Evolutionary conservation across 2,113 vertebrate species (phyloP).

Genomic region (Chitala chitala): DNA sequence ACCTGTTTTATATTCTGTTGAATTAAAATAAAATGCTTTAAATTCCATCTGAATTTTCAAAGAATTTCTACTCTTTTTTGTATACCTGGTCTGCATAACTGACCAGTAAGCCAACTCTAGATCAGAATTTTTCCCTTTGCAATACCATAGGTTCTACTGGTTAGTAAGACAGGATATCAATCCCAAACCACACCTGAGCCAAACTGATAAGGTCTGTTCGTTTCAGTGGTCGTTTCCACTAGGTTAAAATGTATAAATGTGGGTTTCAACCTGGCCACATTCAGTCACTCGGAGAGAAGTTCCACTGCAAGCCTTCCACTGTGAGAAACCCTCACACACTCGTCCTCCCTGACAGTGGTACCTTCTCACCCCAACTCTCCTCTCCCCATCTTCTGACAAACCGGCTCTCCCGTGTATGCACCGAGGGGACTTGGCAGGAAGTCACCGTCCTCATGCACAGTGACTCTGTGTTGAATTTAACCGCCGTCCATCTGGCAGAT

Average conservation of each 20-base stretch:
- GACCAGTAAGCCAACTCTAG: too few relatives aligned
- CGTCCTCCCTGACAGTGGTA: not conserved
- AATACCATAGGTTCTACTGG: too few relatives aligned
- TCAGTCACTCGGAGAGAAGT: not conserved
- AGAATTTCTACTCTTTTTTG: too few relatives aligned
- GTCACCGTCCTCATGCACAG: constrained; percentile 34
- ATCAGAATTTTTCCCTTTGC: too few relatives aligned
- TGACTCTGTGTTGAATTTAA: constrained; percentile 34
- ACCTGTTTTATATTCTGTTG: too few relatives aligned
- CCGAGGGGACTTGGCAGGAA: not conserved
- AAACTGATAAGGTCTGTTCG: not conserved
- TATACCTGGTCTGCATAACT: too few relatives aligned
- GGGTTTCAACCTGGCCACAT: not conserved
- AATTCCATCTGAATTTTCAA: too few relatives aligned
- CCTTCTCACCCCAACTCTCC: constrained; percentile 19
- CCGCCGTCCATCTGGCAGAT: constrained; percentile 45
- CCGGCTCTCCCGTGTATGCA: too few relatives aligned
- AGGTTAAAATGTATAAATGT: not conserved
- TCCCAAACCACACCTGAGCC: not conserved
- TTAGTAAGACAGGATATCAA: too few relatives aligned
- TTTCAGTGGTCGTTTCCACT: not conserved
- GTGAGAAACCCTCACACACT: not conserved
- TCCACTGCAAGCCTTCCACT: not conserved
- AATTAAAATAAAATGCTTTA: too few relatives aligned
- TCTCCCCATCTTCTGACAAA: too few relatives aligned